Evolutionary conservation across 1,140 invertebrate species (phyloP).

Genomic region (Lordiphosa mommai): DNA sequence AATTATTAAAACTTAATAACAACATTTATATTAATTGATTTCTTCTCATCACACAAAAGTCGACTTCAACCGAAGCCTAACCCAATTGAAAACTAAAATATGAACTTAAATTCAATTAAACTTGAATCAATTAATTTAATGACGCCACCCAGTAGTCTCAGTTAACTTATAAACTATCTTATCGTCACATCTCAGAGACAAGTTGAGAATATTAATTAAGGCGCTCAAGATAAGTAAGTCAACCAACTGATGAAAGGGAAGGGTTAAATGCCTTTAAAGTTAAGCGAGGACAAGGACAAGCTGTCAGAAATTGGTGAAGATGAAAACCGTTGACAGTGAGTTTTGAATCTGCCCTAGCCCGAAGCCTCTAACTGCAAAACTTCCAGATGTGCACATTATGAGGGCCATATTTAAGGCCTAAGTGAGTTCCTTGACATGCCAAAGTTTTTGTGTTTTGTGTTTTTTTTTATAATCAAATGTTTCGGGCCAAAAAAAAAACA

Average conservation of each 20-base stretch:
- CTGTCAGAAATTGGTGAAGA: background rate
- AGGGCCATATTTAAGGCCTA: slow-evolving; percentile 6
- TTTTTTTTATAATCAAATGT: too few species aligned
- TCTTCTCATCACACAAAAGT: too few species aligned
- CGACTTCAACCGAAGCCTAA: background rate
- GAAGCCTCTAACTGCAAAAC: slow-evolving; percentile 51
- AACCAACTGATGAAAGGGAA: background rate
- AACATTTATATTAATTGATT: too few species aligned
- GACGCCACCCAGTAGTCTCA: slow-evolving; percentile 22
- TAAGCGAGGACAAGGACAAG: slow-evolving; percentile 1
- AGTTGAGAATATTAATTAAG: slow-evolving; percentile 39
- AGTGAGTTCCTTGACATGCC: slow-evolving; percentile 50
- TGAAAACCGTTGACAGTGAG: background rate
- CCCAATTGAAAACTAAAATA: background rate
- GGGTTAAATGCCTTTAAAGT: background rate
- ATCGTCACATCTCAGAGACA: slow-evolving; percentile 42
- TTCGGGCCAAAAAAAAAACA: slow-evolving; percentile 30
- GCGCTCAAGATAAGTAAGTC: slow-evolving; percentile 33
- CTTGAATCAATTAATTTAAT: background rate
- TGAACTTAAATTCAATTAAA: slow-evolving; percentile 9
- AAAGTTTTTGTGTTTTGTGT: background rate
- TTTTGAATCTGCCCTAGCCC: slow-evolving; percentile 7
- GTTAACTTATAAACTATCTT: slow-evolving; percentile 30
- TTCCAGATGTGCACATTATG: slow-evolving; percentile 14
- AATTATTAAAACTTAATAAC: too few species aligned